A percentile compares a stretch with the other conserved stretches of the same genome.
These are phyloP conservation scores for Cacoxenus indagator DNA, from an alignment of 2,888 invertebrate genomes.

Conservation along the genomic window DNA sequence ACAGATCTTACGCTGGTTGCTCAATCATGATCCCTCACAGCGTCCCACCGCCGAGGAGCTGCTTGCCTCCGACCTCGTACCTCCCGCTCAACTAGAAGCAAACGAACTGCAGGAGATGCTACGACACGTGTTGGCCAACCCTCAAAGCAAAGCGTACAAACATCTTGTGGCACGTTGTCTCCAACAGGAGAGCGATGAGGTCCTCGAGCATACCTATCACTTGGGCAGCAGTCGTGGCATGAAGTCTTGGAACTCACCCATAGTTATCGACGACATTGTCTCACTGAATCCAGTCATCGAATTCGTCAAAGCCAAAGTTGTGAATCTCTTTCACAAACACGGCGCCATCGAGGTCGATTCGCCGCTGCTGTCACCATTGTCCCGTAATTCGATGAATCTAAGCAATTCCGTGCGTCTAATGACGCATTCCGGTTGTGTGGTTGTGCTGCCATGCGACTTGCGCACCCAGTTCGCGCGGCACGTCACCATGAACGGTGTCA, in stretches of 20 bases:
- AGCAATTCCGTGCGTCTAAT: slow-evolving; percentile 80
- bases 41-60: slow-evolving; percentile 90
- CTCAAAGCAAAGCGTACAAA: slow-evolving; percentile 84
- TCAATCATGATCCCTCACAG: slow-evolving; percentile 86
- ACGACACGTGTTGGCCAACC: slow-evolving; percentile 84
- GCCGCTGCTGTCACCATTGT: slow-evolving; percentile 85
- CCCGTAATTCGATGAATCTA: slow-evolving; percentile 68
- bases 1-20: slow-evolving; percentile 78
- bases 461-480: slow-evolving; percentile 85
- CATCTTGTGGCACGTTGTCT: slow-evolving; percentile 74
- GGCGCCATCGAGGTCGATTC: slow-evolving; percentile 85
- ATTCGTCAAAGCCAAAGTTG: slow-evolving; percentile 70
- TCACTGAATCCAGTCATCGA: slow-evolving; percentile 70
- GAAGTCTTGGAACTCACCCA: slow-evolving; percentile 64
- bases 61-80: slow-evolving; percentile 84
- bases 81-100: slow-evolving; percentile 89
- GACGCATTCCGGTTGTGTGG: slow-evolving; percentile 88
- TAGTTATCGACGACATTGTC: slow-evolving; percentile 67
- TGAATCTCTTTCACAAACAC: slow-evolving; percentile 79
- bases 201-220: slow-evolving; percentile 84
- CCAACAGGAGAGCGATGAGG: slow-evolving; percentile 68
- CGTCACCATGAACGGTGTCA: slow-evolving; percentile 84
- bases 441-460: slow-evolving; percentile 88
- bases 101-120: slow-evolving; percentile 86
- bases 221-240: slow-evolving; percentile 71